These are phyloP conservation scores for Dicerorhinus sumatrensis DNA, from an alignment of 2,113 vertebrate genomes.

Conservation along the genomic window DNA sequence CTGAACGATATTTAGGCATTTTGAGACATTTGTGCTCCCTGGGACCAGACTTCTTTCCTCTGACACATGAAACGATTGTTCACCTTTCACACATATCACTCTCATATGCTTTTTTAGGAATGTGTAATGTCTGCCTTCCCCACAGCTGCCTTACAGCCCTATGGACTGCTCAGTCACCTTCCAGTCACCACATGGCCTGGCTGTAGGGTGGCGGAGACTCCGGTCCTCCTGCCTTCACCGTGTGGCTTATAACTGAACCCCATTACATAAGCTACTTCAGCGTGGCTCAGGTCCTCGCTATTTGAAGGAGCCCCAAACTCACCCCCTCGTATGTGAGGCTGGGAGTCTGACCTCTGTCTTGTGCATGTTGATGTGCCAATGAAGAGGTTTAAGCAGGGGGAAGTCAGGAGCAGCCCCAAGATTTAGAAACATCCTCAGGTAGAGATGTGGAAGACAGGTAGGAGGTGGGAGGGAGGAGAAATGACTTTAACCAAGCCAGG, in stretches of 20 bases:
- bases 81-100: background rate
- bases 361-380: background rate
- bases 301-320: background rate
- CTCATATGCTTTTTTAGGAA: background rate
- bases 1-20: background rate
- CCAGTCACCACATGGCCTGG: background rate
- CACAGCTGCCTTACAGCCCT: background rate
- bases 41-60: background rate
- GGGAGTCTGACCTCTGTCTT: background rate
- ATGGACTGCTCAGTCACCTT: background rate
- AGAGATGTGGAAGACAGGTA: background rate
- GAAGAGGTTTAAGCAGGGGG: background rate
- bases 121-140: background rate
- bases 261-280: background rate
- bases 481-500: background rate
- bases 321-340: background rate
- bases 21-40: background rate
- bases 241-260: background rate
- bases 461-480: background rate
- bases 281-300: background rate
- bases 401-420: background rate
- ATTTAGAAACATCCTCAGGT: background rate
- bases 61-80: background rate
- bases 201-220: background rate
- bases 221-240: background rate